Percentiles rank a stretch among this genome's conserved stretches.
phyloP scores from a whole-genome alignment of 2,797 vertebrate species.

The Mus spretus region DNA sequence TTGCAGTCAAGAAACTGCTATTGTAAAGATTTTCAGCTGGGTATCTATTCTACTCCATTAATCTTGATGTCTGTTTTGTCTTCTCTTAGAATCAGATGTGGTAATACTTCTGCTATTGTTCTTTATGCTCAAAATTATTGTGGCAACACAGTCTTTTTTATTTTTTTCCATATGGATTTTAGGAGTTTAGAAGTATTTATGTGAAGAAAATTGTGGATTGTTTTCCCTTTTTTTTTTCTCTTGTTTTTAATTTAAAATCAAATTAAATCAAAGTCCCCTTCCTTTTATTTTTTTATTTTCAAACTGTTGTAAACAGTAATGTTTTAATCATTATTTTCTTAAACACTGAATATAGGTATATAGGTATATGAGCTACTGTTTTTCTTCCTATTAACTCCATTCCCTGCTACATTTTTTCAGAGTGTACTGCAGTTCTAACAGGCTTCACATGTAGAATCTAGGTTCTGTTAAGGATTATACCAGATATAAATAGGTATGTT shows the following conservation, averaged over 20 bases:
- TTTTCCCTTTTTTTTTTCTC: too few relatives aligned
- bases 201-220: too few relatives aligned
- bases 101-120: neutral
- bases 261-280: neutral
- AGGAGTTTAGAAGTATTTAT: neutral
- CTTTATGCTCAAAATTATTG: neutral
- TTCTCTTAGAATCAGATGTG: neutral
- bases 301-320: neutral
- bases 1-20: too few relatives aligned
- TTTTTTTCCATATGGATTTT: neutral
- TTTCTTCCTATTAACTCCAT: neutral
- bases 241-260: too few relatives aligned
- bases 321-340: neutral
- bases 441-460: neutral
- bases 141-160: neutral
- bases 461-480: neutral
- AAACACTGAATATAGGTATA: neutral
- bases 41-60: neutral
- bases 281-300: neutral
- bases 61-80: too few relatives aligned
- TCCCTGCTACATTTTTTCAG: neutral
- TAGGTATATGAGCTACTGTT: neutral
- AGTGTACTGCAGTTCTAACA: neutral
- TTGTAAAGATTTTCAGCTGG: neutral
- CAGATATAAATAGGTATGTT: neutral